Base-by-base conservation (phyloP, 1,140 invertebrate genomes). In the Schlechtendalia chinensis region DNA sequence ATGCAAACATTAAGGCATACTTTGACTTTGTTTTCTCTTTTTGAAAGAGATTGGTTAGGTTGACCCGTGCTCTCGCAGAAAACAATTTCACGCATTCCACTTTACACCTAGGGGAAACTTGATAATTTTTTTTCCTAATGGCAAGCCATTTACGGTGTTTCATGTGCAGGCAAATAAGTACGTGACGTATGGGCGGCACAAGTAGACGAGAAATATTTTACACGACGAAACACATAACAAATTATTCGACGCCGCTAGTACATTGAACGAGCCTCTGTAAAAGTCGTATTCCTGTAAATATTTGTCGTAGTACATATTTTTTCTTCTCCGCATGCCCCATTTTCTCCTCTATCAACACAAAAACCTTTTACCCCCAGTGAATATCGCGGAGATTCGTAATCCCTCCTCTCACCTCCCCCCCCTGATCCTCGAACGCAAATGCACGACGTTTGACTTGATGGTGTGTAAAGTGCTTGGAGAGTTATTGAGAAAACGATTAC, bases 271-370 rank as follows among this genome's bases (percentile, higher is more conserved):
- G 45, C 39, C 24, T 45, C 29, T 16, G 47, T 54, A 54, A 54
- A 54, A 72, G 69, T 72, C 54, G 19, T 72, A 54, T 53, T 54
- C 47, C 24, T 27, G 14, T 29, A 54, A 72, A 72, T 72, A 54
- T 54, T 54, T 12, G 8, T 72, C 47, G 17, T 29, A 17, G 29
- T n/a, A 54, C 24, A 29, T 50, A 50, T 54, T 72, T 45, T 69
- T 69, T 17, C 22, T 16, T 27, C 14, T 69, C 5, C 11, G 29
- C 32, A 39, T 22, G 19, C 10, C 27, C 32, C 17, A 27, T 8
- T 4, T n/a, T 19, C 39, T 69, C 5, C 24, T 47, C 47, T 69
- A 24, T 69, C 65, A 69, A 69, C n/a, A 45, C 10, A 58, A 47
- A 69, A 45, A 45, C 39, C 27, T 69, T 69, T 47, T 47, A 47